Evolutionary conservation across 2,888 invertebrate species (phyloP), one percentile per base, ranked within the genome.

Genomic region (Drosophila sordidula): DNA sequence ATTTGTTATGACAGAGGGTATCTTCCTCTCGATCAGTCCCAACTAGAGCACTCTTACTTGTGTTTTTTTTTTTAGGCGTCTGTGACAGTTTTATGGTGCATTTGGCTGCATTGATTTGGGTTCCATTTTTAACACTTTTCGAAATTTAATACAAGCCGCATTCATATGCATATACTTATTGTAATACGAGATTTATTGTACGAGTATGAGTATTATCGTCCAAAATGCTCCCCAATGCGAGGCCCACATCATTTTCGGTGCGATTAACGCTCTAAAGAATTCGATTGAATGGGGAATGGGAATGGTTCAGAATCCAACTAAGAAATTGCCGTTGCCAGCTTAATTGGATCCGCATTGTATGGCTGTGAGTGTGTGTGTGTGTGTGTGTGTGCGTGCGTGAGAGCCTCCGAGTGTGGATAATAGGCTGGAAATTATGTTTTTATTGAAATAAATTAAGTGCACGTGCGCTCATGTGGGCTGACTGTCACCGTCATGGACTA

Each of bases 391-490:
- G 51, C 5, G 58, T 22, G 66, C 52, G 68, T 49, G 62, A 41
- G 52, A 54, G 49, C 42, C 55, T 42, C 38, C 25, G 75, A 71
- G 81, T 84, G 81, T 72, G 72, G 62, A 88, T 80, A 84, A 80
- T 88, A 87, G 78, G 66, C 84, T 74, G 78, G 75, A 80, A 87
- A 87, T 85, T 77, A 87, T 80, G 77, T 71, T 81, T 87, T 87
- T 89, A 88, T 88, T 89, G 80, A 89, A 84, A 84, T 84, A 89
- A 89, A 88, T 88, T 80, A 87, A 75, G 72, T 89, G 87, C 87
- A 88, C 87, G 89, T 88, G 87, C 84, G 72, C 47, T 44, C 16
- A 88, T 88, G 89, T 80, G 87, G 87, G 87, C 70, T 66, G 64
- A 54, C 65, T 51, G 45, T 44, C 47, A 34, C 16, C 51, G 44